Conservation (phyloP, 2,797 vertebrate genomes). For the Spheniscus humboldti region DNA sequence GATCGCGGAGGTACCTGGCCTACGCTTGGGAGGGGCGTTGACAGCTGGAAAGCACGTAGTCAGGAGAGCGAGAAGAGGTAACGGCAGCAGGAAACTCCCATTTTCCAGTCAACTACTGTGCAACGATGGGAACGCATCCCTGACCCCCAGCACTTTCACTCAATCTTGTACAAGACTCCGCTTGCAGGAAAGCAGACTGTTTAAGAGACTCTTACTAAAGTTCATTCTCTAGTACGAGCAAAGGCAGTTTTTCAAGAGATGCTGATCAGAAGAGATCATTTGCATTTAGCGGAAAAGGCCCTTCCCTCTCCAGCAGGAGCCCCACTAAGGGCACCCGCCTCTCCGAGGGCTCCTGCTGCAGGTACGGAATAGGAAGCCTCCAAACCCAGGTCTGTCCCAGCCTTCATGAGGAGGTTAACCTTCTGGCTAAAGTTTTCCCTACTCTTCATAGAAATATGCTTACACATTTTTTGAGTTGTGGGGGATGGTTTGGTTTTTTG, state of each 20-base stretch:
- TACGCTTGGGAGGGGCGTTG: fast-evolving
- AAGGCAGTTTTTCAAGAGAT: neutral
- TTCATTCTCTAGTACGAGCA: fast-evolving
- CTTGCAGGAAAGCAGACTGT: neutral
- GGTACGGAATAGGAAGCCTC: fast-evolving
- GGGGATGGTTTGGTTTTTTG: neutral
- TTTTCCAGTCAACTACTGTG: neutral
- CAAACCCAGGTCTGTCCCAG: neutral
- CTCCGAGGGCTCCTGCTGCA: neutral
- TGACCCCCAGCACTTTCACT: neutral
- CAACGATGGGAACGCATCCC: fast-evolving
- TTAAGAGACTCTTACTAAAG: too few species aligned
- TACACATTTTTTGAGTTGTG: neutral
- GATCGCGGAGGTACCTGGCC: fast-evolving
- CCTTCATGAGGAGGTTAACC: neutral
- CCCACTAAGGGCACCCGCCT: neutral
- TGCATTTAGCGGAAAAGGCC: neutral
- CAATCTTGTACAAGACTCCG: fast-evolving
- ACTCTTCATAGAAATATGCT: neutral
- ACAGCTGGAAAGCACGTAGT: fast-evolving
- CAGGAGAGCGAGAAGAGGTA: neutral
- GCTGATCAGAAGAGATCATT: too few species aligned
- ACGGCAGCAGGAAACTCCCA: fast-evolving
- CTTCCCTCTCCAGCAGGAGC: neutral
- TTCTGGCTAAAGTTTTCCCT: too few species aligned